A percentile compares a stretch with the other conserved stretches of the same genome.
Conservation (phyloP, 2,888 invertebrate genomes). For the Ceriagrion tenellum region DNA sequence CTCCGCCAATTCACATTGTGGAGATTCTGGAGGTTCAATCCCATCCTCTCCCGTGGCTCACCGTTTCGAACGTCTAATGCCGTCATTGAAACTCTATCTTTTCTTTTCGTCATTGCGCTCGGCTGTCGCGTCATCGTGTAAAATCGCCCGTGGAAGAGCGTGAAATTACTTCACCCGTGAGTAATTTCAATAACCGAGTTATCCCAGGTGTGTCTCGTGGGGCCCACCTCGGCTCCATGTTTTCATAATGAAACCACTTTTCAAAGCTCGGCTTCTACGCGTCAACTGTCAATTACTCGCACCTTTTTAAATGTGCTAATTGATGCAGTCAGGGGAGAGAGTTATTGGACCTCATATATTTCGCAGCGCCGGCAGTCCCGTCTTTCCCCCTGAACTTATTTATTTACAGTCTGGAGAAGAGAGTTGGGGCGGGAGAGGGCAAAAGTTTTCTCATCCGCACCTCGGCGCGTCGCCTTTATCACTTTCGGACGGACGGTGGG, state of each 20-base stretch:
- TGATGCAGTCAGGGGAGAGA: constrained; percentile 63
- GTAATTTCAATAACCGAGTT: constrained; percentile 61
- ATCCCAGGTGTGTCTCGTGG: constrained; percentile 34
- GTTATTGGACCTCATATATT: constrained; percentile 50
- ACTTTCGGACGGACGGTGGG: neutral
- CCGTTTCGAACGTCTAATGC: neutral
- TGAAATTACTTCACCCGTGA: constrained; percentile 46
- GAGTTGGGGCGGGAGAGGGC: neutral
- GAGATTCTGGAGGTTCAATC: neutral
- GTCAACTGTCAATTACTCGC: constrained; percentile 64
- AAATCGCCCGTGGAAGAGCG: constrained; percentile 49
- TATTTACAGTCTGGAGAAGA: constrained; percentile 54
- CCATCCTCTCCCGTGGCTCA: neutral
- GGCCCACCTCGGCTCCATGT: constrained; percentile 22
- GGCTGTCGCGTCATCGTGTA: constrained; percentile 45
- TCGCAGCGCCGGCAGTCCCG: neutral
- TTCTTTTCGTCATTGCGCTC: constrained; percentile 14
- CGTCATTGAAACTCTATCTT: neutral
- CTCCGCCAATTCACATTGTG: neutral
- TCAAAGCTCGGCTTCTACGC: constrained; percentile 34
- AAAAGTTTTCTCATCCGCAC: constrained; percentile 43
- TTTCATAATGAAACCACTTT: constrained; percentile 64
- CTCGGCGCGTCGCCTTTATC: constrained; percentile 6
- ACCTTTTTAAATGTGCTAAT: constrained; percentile 64
- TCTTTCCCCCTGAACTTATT: constrained; percentile 29